Evolutionary conservation across 2,797 vertebrate genomes (phyloP).

Genomic region (Sparus aurata): DNA sequence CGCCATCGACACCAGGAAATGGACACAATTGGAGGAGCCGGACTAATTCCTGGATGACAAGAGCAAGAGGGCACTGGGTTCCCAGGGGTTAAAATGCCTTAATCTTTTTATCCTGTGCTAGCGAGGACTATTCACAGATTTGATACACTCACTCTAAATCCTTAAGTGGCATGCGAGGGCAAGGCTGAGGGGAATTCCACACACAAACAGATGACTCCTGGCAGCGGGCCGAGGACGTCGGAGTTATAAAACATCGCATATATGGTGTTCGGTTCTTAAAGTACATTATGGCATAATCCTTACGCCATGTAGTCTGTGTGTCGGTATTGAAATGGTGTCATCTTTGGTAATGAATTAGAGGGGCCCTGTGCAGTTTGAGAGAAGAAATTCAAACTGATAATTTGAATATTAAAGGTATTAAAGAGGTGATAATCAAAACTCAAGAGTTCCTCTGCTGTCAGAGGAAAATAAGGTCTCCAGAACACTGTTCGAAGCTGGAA

Average conservation of each 20-base stretch:
- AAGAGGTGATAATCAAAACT: no score
- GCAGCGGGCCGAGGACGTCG: constrained; percentile 42
- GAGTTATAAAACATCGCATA: constrained; percentile 39
- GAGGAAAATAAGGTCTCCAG: no score
- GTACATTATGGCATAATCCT: constrained; percentile 6
- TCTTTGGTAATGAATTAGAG: constrained; percentile 17
- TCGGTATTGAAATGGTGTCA: constrained; percentile 15
- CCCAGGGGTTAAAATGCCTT: constrained; percentile 83
- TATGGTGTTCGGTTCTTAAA: constrained; percentile 31
- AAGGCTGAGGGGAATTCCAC: constrained; percentile 58
- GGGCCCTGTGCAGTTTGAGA: no score
- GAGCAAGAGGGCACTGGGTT: constrained; percentile 66
- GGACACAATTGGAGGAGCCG: constrained; percentile 62
- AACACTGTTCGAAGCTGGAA: no score
- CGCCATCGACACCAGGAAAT: constrained; percentile 63
- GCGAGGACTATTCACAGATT: constrained; percentile 83
- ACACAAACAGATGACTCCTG: constrained; percentile 67
- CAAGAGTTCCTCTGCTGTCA: no score
- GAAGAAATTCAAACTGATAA: no score
- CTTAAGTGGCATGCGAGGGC: constrained; percentile 73
- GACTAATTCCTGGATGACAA: constrained; percentile 75
- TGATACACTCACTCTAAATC: constrained; percentile 81
- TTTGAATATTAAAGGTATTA: no score
- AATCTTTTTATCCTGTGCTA: constrained; percentile 84
- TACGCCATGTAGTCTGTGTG: not conserved